Percentiles rank a stretch among this genome's conserved stretches.
Evolutionary conservation across 2,888 invertebrate genomes (phyloP).

Genomic region (Meloe dianella): DNA sequence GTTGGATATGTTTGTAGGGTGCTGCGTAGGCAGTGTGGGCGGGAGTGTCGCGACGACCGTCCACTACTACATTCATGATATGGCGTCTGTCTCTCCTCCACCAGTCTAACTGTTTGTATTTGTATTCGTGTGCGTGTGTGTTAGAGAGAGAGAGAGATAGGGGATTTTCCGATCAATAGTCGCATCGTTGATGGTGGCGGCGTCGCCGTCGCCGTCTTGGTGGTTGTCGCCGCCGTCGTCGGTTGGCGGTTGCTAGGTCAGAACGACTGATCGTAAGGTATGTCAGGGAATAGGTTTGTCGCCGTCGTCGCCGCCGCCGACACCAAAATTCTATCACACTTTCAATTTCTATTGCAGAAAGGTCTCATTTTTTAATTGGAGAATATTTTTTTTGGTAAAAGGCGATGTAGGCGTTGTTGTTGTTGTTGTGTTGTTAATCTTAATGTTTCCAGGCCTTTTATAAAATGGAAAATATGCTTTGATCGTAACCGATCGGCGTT

Average conservation of each 20-base stretch:
- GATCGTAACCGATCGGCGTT: slow-evolving; percentile 27
- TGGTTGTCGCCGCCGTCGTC: slow-evolving; percentile 30
- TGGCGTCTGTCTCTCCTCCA: slow-evolving; percentile 31
- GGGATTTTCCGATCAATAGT: not conserved
- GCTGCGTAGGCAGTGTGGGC: slow-evolving; percentile 23
- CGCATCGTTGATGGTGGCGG: slow-evolving; percentile 2
- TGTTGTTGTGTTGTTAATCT: not conserved
- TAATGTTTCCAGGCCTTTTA: slow-evolving; percentile 10
- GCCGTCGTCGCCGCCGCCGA: not conserved
- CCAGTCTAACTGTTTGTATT: slow-evolving; percentile 24
- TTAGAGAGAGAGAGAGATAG: too few relatives aligned
- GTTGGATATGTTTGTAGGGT: not conserved
- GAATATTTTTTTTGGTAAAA: too few relatives aligned
- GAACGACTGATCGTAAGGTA: slow-evolving; percentile 33
- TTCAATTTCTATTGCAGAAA: not conserved
- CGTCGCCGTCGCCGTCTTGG: not conserved
- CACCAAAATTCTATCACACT: not conserved
- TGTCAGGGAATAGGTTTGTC: slow-evolving; percentile 24
- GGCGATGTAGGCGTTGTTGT: not conserved
- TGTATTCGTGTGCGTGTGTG: not conserved
- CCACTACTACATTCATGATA: slow-evolving; percentile 11
- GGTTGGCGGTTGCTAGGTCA: slow-evolving; percentile 34
- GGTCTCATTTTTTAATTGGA: too few relatives aligned
- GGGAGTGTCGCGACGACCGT: slow-evolving; percentile 36
- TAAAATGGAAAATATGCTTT: slow-evolving; percentile 26